phyloP scores from a whole-genome alignment of 2,888 invertebrate genomes.

The Maniola hyperantus region DNA sequence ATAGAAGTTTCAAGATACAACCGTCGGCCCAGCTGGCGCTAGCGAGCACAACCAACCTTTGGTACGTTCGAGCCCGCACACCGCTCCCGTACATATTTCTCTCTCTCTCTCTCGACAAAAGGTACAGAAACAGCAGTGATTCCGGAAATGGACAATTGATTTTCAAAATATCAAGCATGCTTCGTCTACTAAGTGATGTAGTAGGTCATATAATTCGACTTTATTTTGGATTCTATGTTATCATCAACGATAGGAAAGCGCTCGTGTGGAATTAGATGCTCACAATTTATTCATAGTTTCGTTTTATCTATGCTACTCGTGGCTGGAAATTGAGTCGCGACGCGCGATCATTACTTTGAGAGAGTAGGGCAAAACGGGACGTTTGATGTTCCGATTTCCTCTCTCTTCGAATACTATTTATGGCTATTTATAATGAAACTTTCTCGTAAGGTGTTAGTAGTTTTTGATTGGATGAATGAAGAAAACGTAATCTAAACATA shows the following conservation, averaged over 20 bases:
- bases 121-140: too few relatives aligned
- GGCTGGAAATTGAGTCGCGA: neutral
- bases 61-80: too few relatives aligned
- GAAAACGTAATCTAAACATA: neutral
- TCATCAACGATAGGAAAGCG: neutral
- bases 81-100: too few relatives aligned
- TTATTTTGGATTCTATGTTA: neutral
- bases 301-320: neutral
- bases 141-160: too few relatives aligned
- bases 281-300: constrained; percentile 6
- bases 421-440: neutral
- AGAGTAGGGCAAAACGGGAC: neutral
- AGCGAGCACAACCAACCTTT: too few relatives aligned
- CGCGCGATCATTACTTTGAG: neutral
- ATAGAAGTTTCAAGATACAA: too few relatives aligned
- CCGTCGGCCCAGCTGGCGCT: too few relatives aligned
- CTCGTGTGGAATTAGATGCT: constrained; percentile 6
- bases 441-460: neutral
- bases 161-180: too few relatives aligned
- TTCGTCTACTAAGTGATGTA: too few relatives aligned
- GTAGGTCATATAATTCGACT: neutral
- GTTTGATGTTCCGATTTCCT: neutral
- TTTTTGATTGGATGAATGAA: neutral
- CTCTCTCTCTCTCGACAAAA: too few relatives aligned
- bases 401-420: neutral